Conservation (phyloP, 2,888 invertebrate species). For the Athrips mouffetella region DNA sequence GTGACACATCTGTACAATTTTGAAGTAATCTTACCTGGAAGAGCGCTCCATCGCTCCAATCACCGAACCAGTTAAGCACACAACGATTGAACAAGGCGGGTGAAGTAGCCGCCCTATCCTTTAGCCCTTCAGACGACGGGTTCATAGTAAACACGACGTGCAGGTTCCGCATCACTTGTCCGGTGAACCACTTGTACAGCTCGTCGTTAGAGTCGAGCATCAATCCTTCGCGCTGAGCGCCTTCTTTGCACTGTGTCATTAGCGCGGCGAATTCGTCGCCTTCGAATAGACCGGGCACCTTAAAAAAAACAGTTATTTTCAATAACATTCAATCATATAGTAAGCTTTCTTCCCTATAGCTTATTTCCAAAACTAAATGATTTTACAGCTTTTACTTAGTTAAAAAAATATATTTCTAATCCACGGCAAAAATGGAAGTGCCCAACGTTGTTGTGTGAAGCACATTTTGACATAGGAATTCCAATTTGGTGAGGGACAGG, state of each 20-base stretch:
- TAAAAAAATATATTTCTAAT: too few species aligned
- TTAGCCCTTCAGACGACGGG: conserved; percentile 98
- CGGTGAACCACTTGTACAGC: conserved; percentile 99
- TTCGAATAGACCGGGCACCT: conserved; percentile 94
- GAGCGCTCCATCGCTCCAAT: conserved; percentile 98
- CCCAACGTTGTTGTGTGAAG: too few species aligned
- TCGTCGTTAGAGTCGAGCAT: conserved; percentile 99
- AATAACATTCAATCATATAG: neutral
- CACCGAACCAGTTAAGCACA: conserved; percentile 99
- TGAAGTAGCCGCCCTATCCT: conserved; percentile 98
- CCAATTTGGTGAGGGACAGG: too few species aligned
- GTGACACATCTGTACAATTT: conserved; percentile 34
- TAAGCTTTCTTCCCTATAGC: too few species aligned
- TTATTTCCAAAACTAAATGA: too few species aligned
- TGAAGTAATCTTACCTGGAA: conserved; percentile 82
- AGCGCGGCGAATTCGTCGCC: conserved; percentile 99
- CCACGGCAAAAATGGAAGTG: too few species aligned
- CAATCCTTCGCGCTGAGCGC: conserved; percentile 97
- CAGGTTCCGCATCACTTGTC: conserved; percentile 98
- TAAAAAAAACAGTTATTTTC: conserved; percentile 9
- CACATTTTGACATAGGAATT: too few species aligned
- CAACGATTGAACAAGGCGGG: conserved; percentile 99
- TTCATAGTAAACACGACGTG: conserved; percentile 99
- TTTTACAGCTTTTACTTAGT: too few species aligned
- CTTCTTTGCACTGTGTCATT: conserved; percentile 99